phyloP scores from a whole-genome alignment of 2,113 vertebrate species.

The Rhizomys pruinosus region DNA sequence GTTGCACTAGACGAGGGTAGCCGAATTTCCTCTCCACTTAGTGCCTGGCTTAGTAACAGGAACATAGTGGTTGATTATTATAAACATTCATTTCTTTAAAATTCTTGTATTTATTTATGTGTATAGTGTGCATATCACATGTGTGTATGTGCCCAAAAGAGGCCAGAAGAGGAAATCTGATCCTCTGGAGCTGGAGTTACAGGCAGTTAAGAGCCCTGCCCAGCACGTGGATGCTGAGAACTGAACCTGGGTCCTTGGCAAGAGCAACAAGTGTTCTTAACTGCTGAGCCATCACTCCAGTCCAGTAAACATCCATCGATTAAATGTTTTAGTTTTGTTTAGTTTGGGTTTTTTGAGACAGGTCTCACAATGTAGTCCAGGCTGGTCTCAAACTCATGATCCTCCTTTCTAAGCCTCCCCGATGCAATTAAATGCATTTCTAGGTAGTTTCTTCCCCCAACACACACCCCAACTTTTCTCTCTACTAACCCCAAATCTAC shows the following conservation, averaged over 20 bases:
- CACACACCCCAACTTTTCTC: background rate
- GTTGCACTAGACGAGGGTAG: background rate
- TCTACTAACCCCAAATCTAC: background rate
- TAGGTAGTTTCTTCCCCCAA: background rate
- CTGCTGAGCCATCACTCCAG: background rate
- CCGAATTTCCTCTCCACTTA: background rate
- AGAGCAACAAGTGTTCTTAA: background rate
- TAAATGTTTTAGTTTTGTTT: no score
- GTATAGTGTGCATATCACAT: background rate
- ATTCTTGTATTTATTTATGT: background rate
- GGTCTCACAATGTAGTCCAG: background rate
- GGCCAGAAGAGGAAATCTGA: no score
- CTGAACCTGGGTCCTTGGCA: background rate
- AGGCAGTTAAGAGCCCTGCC: no score
- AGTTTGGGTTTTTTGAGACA: background rate
- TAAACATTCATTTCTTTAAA: fast-evolving
- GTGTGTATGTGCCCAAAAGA: background rate
- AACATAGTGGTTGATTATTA: background rate
- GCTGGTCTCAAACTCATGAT: background rate
- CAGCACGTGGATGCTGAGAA: background rate
- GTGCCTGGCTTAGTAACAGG: background rate
- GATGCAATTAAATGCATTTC: background rate
- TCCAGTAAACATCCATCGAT: no score
- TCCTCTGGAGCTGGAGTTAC: background rate
- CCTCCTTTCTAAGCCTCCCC: background rate